Evolutionary conservation across 2,797 vertebrate species (phyloP).

Genomic region (Anomalospiza imberbis): DNA sequence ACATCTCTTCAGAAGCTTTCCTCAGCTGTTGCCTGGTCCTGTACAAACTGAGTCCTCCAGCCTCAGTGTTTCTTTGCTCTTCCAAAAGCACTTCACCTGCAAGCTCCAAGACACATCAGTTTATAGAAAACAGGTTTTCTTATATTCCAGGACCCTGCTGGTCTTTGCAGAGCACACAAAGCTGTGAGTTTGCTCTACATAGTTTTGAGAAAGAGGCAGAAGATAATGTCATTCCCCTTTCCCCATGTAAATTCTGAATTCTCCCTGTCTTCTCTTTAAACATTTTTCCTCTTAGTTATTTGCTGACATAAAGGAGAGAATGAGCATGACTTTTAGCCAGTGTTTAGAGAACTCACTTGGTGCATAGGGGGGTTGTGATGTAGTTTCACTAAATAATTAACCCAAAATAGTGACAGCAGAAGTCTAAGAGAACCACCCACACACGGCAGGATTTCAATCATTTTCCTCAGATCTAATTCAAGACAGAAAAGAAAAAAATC

Average conservation of each 20-base stretch:
- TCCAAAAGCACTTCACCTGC: neutral
- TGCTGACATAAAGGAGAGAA: neutral
- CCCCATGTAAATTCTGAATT: neutral
- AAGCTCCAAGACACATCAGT: neutral
- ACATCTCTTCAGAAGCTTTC: neutral
- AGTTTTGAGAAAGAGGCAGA: neutral
- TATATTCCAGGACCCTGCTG: neutral
- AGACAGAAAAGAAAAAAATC: neutral
- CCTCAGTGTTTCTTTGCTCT: neutral
- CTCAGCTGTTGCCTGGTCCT: neutral
- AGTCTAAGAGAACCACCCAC: neutral
- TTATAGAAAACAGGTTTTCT: neutral
- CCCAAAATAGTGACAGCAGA: neutral
- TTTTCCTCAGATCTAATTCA: neutral
- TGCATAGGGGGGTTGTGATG: neutral
- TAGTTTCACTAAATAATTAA: neutral
- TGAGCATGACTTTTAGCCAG: neutral
- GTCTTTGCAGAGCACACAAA: neutral
- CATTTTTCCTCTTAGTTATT: neutral
- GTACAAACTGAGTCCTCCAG: fast-evolving
- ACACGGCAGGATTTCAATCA: neutral
- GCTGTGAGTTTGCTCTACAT: neutral
- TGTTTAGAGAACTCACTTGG: neutral
- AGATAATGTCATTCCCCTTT: neutral
- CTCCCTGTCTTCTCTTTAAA: neutral